Base-by-base conservation (phyloP, 1,140 invertebrate species). In the Drosophila grimshawi region DNA sequence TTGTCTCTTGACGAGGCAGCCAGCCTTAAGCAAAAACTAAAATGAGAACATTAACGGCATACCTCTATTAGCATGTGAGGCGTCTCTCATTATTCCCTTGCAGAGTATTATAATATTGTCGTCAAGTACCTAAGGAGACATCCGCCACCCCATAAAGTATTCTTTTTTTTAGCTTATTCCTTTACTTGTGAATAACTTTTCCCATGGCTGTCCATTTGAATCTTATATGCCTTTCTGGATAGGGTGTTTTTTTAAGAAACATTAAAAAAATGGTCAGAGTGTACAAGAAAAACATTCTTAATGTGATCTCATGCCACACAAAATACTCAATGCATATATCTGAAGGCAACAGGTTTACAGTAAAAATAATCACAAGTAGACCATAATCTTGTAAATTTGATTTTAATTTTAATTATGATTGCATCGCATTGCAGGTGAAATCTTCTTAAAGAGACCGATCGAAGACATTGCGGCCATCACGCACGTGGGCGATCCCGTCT, bases 381-480 rank as follows among this genome's bases (percentile, higher is more conserved):
- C 5, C 5, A 11, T 1, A 43, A 43, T 45, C 5, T 8, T 30
- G 5, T 5, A 10, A 56, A 10, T 3, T 29, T n/a, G 4, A 33
- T 10, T 48, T 27, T 8, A 48, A 48, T 60, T 29, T 43, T 5
- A 30, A 43, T 10, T 3, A 35, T 1, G 35, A 48, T 35, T 60
- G 19, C 11, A 8, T 60, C 6, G n/a, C 35, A 10, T 80, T 79
- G 8, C 92, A 96, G 96, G 96, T 82, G 95, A 96, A 93, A 95
- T 97, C 61, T 95, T 94, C 59, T 92, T 97, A 33, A 94, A 95
- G 39, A 94, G 95, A 62, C 95, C 96, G 3, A 91, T 97, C 32
- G 94, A 96, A 67, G 96, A 97, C 76, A 94, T 98, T 71, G 94
- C 95, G 39, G 94, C 95, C 61, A 96, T 97, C 76, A 95, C 95